Percentiles rank a stretch among this genome's conserved stretches.
These are phyloP conservation scores for Equus quagga DNA, from an alignment of 2,113 vertebrate species.

Conservation along the genomic window DNA sequence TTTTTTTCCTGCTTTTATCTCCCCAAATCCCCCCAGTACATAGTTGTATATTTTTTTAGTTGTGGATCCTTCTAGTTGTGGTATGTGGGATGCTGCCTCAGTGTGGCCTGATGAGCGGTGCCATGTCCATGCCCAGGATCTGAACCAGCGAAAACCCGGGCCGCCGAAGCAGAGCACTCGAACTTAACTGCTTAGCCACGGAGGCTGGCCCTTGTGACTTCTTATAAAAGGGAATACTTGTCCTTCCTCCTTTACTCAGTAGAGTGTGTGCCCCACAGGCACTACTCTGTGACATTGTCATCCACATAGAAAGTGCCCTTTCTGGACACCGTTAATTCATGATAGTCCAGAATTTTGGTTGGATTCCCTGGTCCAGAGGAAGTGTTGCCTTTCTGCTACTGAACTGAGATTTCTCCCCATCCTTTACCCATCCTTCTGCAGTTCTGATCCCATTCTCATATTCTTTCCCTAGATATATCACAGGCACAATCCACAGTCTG, in stretches of 20 bases:
- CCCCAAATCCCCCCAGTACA: too few species aligned
- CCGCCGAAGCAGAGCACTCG: too few species aligned
- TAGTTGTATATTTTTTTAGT: too few species aligned
- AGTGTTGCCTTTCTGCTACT: not conserved
- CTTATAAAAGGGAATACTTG: not conserved
- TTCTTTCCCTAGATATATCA: not conserved
- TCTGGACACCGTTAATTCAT: not conserved
- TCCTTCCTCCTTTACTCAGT: not conserved
- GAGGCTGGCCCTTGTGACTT: not conserved
- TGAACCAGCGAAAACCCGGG: too few species aligned
- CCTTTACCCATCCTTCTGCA: not conserved
- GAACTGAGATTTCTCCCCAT: not conserved
- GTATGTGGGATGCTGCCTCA: too few species aligned
- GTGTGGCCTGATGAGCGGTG: too few species aligned
- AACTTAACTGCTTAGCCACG: too few species aligned
- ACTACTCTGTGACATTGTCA: not conserved
- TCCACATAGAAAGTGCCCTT: not conserved
- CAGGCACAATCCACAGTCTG: not conserved
- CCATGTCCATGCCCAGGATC: too few species aligned
- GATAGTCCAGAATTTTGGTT: not conserved
- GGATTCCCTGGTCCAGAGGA: not conserved
- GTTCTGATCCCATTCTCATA: not conserved
- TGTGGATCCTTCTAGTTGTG: too few species aligned
- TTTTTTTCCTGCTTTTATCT: too few species aligned
- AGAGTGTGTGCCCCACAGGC: not conserved